Conservation (phyloP, 2,113 vertebrate species). For the Datnioides undecimradiatus region DNA sequence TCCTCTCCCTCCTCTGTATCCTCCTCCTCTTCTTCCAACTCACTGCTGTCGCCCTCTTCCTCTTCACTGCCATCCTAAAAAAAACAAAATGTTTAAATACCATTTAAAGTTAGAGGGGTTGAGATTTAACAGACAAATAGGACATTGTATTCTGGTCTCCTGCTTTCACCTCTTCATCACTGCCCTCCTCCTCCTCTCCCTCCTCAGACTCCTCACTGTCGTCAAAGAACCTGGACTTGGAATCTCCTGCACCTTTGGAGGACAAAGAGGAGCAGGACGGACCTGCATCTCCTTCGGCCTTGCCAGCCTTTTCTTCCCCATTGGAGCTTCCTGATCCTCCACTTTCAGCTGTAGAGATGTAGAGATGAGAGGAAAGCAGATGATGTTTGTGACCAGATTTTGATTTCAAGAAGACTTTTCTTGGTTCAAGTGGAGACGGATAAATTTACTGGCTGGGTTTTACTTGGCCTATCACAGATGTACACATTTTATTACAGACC, state of each 20-base stretch:
- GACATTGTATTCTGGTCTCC: not conserved
- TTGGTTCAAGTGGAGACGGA: too few relatives aligned
- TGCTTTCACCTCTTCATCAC: constrained; percentile 84
- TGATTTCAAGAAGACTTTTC: not conserved
- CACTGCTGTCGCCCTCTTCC: constrained; percentile 88
- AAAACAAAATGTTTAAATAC: not conserved
- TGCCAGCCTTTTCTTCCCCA: constrained; percentile 79
- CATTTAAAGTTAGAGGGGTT: not conserved
- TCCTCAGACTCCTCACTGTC: constrained; percentile 98
- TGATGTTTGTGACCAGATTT: not conserved
- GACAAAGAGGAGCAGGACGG: constrained; percentile 95
- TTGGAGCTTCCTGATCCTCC: constrained; percentile 76
- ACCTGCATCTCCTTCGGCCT: constrained; percentile 91
- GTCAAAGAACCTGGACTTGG: constrained; percentile 98
- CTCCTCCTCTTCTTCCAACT: constrained; percentile 90
- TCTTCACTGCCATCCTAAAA: constrained; percentile 94
- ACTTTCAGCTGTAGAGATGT: constrained; percentile 69
- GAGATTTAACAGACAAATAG: not conserved
- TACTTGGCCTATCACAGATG: too few relatives aligned
- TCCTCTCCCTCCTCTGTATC: constrained; percentile 87
- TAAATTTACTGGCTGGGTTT: too few relatives aligned
- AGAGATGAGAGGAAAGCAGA: not conserved
- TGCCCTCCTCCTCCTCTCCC: constrained; percentile 86
- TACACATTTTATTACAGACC: too few relatives aligned
- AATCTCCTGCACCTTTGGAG: constrained; percentile 86